These are phyloP conservation scores for Hipparchia semele DNA, from an alignment of 2,888 invertebrate species.

Conservation along the genomic window DNA sequence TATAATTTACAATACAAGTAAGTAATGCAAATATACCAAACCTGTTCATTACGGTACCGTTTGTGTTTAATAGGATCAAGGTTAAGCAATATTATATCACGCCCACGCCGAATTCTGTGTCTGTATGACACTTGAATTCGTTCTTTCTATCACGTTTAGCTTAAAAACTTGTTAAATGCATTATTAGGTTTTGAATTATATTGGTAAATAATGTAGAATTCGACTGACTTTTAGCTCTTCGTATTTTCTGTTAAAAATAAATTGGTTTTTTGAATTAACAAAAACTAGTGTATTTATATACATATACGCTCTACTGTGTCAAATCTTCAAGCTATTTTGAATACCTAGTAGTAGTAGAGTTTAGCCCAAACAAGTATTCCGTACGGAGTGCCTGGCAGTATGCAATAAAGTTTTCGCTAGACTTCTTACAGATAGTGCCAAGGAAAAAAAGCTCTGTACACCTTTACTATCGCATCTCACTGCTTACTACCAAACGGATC, in stretches of 20 bases:
- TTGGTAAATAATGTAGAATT: not conserved
- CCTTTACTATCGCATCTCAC: too few species aligned
- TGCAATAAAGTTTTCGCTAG: too few species aligned
- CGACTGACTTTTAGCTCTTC: not conserved
- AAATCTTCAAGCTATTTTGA: too few species aligned
- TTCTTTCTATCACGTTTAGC: not conserved
- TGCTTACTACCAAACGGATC: too few species aligned
- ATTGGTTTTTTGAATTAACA: too few species aligned
- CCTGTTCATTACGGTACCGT: not conserved
- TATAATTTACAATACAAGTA: not conserved
- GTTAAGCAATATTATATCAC: conserved; percentile 9
- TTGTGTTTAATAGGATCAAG: conserved; percentile 16
- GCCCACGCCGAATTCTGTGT: conserved; percentile 11
- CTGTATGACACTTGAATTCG: conserved; percentile 1
- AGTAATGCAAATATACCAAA: not conserved
- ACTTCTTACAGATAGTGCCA: too few species aligned
- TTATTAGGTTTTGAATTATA: not conserved
- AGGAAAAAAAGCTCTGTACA: too few species aligned
- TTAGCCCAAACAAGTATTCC: not conserved
- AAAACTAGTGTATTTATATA: too few species aligned
- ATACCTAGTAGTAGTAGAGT: not conserved
- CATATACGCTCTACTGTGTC: too few species aligned
- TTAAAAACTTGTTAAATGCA: not conserved
- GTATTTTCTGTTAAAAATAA: too few species aligned
- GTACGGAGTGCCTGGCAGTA: not conserved